Percentiles rank a stretch among this genome's conserved stretches.
phyloP scores from a whole-genome alignment of 2,888 invertebrate genomes.

The Pristionchus entomophagus region DNA sequence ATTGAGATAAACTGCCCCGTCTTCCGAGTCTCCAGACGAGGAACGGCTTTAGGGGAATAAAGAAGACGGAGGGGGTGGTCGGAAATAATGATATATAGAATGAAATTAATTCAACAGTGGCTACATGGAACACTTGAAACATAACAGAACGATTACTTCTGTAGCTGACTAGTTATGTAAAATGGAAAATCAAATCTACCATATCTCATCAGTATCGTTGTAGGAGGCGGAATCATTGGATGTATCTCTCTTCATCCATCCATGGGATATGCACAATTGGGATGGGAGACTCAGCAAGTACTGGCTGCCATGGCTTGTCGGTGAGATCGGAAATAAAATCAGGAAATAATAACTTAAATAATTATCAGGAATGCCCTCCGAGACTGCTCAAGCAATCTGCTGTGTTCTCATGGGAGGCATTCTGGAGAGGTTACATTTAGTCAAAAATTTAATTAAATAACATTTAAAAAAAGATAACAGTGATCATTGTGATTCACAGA shows the following conservation, averaged over 20 bases:
- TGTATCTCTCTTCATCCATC: conserved; percentile 80
- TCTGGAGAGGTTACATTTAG: conserved; percentile 73
- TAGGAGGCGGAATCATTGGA: conserved; percentile 79
- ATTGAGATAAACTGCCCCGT: neutral
- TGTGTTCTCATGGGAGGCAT: conserved; percentile 80
- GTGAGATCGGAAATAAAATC: conserved; percentile 67
- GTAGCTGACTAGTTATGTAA: neutral
- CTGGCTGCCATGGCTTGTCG: conserved; percentile 81
- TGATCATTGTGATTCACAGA: no score
- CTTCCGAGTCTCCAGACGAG: neutral
- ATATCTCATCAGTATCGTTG: conserved; percentile 46
- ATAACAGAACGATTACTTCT: neutral
- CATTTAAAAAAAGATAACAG: conserved; percentile 51
- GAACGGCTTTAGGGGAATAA: neutral
- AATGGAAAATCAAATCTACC: neutral
- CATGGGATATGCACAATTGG: conserved; percentile 80
- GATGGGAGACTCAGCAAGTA: conserved; percentile 79
- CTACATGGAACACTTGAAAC: neutral
- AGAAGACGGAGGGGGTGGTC: neutral
- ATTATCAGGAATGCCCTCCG: conserved; percentile 81
- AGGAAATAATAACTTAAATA: no score
- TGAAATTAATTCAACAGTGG: no score
- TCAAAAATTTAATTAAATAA: neutral
- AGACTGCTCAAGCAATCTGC: conserved; percentile 80
- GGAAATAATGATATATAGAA: no score